Percentiles rank a stretch among this genome's conserved stretches.
phyloP scores from a whole-genome alignment of 2,888 invertebrate species.

The Eupithecia tripunctaria region DNA sequence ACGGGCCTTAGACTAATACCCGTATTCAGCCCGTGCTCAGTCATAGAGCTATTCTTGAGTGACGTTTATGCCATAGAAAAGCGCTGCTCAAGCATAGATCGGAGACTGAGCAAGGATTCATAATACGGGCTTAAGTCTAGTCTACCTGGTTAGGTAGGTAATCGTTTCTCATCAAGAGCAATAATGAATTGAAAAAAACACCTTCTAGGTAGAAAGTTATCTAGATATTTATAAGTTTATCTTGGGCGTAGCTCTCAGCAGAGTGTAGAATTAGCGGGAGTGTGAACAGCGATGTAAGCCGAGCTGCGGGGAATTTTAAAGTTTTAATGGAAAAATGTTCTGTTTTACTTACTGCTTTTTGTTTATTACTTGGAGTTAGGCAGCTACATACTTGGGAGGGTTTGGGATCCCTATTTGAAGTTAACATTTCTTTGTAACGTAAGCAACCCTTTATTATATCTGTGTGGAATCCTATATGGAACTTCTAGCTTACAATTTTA shows the following conservation, averaged over 20 bases:
- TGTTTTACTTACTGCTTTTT: constrained; percentile 1
- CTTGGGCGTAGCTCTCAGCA: not conserved
- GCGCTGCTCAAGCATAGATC: too few species aligned
- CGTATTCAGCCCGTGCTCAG: too few species aligned
- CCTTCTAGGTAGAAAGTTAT: too few species aligned
- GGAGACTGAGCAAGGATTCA: too few species aligned
- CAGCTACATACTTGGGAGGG: not conserved
- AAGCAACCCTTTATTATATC: not conserved
- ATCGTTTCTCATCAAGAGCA: too few species aligned
- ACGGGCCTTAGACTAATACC: too few species aligned
- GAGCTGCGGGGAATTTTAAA: constrained; percentile 11
- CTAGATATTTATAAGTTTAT: not conserved
- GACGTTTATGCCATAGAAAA: too few species aligned
- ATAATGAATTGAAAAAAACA: too few species aligned
- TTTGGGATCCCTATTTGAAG: not conserved
- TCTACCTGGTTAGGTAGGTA: too few species aligned
- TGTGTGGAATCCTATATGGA: not conserved
- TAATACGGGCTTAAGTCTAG: too few species aligned
- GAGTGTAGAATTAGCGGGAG: not conserved
- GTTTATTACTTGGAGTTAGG: not conserved
- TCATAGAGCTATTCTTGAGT: too few species aligned
- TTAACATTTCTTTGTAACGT: not conserved
- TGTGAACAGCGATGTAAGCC: not conserved
- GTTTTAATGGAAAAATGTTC: constrained; percentile 17
- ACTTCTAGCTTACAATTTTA: not conserved